phyloP scores from a whole-genome alignment of 2,113 vertebrate species.

The Ciconia boyciana region DNA sequence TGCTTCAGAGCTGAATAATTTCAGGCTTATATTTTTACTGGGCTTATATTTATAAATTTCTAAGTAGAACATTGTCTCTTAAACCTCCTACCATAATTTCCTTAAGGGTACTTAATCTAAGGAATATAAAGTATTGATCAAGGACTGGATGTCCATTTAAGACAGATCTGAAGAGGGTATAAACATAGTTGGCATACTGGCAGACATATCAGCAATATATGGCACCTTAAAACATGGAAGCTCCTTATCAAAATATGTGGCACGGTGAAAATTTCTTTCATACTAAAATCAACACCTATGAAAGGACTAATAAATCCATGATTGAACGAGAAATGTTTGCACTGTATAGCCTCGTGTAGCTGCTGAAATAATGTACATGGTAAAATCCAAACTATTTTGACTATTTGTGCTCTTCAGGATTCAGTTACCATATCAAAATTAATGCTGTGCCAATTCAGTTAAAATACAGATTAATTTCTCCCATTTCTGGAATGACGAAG shows the following conservation, averaged over 20 bases:
- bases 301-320: background rate
- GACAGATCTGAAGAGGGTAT: background rate
- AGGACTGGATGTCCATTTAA: background rate
- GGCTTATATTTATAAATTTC: background rate
- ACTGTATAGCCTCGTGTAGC: background rate
- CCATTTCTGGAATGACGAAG: background rate
- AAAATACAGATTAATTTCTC: background rate
- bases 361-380: background rate
- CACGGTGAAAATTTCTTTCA: background rate
- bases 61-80: background rate
- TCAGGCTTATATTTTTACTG: background rate
- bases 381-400: background rate
- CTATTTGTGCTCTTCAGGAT: background rate
- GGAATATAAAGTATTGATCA: background rate
- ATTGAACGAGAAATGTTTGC: background rate
- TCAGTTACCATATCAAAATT: background rate
- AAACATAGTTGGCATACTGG: background rate
- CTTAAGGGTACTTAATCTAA: background rate
- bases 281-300: background rate
- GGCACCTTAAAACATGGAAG: background rate
- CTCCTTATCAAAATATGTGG: background rate
- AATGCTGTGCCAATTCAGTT: background rate
- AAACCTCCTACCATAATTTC: background rate
- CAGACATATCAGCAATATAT: background rate
- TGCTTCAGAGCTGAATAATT: background rate